A percentile compares a stretch with the other conserved stretches of the same genome.
phyloP scores from a whole-genome alignment of 2,797 vertebrate genomes.

The Gadopsis bispinosus region DNA sequence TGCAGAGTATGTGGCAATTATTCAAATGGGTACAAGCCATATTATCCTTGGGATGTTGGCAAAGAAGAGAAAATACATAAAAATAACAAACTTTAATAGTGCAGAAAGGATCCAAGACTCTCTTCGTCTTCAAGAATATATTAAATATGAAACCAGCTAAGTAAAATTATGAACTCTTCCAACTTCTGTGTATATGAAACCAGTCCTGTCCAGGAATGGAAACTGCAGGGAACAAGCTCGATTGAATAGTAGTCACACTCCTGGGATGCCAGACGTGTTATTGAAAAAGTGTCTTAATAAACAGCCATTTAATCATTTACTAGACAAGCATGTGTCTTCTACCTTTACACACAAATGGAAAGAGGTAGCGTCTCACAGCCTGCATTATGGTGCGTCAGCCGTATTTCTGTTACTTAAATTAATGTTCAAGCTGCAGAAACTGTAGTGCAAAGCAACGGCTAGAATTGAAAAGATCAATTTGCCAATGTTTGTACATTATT shows the following conservation, averaged over 20 bases:
- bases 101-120: conserved; percentile 38
- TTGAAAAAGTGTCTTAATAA: conserved; percentile 54
- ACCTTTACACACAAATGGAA: conserved; percentile 39
- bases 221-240: conserved; percentile 22
- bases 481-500: background rate
- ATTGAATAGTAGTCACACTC: conserved; percentile 34
- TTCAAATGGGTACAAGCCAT: conserved; percentile 61
- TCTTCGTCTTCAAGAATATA: conserved; percentile 59
- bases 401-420: conserved; percentile 38
- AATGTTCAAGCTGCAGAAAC: conserved; percentile 29
- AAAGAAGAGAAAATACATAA: conserved; percentile 53
- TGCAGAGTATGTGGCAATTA: conserved; percentile 54
- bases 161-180: conserved; percentile 53
- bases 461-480: conserved; percentile 23
- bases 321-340: conserved; percentile 39
- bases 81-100: conserved; percentile 61
- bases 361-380: conserved; percentile 29
- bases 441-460: background rate
- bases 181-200: conserved; percentile 22
- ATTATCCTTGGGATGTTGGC: conserved; percentile 71
- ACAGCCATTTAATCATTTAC: conserved; percentile 52
- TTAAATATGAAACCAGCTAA: conserved; percentile 51
- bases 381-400: conserved; percentile 20
- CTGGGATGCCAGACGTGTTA: conserved; percentile 48
- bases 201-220: background rate